Evolutionary conservation across 1,140 invertebrate species (phyloP), one percentile per base, ranked within the genome.

Genomic region (Theocolax elegans): DNA sequence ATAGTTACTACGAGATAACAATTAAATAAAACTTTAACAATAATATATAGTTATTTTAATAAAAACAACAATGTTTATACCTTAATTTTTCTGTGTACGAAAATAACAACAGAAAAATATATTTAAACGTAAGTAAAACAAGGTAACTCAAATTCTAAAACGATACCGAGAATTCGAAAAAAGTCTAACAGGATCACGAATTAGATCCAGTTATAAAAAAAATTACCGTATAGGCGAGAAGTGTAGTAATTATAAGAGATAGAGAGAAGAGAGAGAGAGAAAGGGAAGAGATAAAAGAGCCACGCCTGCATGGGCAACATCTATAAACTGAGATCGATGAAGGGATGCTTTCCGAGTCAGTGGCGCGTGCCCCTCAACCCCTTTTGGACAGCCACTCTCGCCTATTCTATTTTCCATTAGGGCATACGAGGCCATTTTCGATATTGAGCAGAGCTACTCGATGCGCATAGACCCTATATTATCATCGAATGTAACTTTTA

Each of bases 261-360:
- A 15, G 42, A 17, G 12, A 44, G n/a, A 44, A 44, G n/a, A 17
- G 15, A 17, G 42, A 44, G 42, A 44, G 42, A 44, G 42, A 44
- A 15, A 44, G 42, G n/a, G 15, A 17, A 44, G 15, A 44, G 31
- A 35, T 35, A 35, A 10, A 35, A 35, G 31, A 10, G 4, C 31
- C 31, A 10, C 31, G 31, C 31, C 31, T 35, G 31, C 31, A 35
- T 3, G 53, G 23, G 1, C n/a, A 29, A n/a, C 53, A n/a, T 56
- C 10, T 56, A 35, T 31, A 56, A 56, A 31, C 53, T 4, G 29
- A 80, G 72, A 70, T 72, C 74, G 68, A 75, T 75, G 72, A 80
- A 80, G 77, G 80, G 79, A 79, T 76, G 74, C 74, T 81, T 81
- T 82, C 79, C 79, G 75, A 79, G 75, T 75, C 80, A 81, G 68